phyloP scores from a whole-genome alignment of 1,140 invertebrate species.

The Aphelenchoides fujianensis region DNA sequence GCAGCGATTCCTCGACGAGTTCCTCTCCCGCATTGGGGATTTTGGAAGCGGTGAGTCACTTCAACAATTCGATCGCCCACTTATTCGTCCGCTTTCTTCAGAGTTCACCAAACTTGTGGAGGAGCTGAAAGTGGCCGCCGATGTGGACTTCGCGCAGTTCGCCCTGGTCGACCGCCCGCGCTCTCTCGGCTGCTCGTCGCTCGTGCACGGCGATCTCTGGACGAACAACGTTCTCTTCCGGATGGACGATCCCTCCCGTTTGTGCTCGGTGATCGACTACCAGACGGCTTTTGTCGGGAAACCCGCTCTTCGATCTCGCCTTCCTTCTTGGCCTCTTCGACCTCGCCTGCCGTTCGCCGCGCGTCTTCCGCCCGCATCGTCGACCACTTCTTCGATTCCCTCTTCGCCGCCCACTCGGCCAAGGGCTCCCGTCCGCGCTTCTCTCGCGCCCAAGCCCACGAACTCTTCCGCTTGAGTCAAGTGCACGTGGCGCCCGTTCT shows the following conservation, averaged over 20 bases:
- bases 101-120: neutral
- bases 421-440: neutral
- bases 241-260: neutral
- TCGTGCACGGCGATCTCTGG: slow-evolving; percentile 2
- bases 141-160: neutral
- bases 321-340: slow-evolving; percentile 8
- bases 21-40: neutral
- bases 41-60: neutral
- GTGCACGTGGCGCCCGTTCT: neutral
- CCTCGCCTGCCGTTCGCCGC: neutral
- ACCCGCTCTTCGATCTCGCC: neutral
- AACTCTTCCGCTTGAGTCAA: neutral
- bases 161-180: neutral
- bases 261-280: slow-evolving; percentile 10
- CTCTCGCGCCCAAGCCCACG: neutral
- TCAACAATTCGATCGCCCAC: neutral
- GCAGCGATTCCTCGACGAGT: slow-evolving; percentile 4
- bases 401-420: neutral
- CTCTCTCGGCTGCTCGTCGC: neutral
- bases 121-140: neutral
- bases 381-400: neutral
- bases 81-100: slow-evolving; percentile 10
- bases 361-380: neutral
- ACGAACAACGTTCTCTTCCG: slow-evolving; percentile 3
- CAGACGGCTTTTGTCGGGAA: slow-evolving; percentile 3